Base-by-base conservation (phyloP, 2,888 invertebrate genomes). In the Piscicola geometra region DNA sequence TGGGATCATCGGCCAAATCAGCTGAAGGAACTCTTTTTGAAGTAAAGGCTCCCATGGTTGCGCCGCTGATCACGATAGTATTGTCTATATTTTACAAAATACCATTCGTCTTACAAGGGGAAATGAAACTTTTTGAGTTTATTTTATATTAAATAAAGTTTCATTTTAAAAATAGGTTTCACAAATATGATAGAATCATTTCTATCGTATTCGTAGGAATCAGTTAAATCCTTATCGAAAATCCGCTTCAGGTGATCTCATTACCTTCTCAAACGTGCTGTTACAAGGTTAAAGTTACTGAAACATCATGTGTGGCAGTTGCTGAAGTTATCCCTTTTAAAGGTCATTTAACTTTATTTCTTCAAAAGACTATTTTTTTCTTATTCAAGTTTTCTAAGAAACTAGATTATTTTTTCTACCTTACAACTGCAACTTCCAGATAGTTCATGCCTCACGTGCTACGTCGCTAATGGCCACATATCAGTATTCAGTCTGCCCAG, bases 401-500 rank as follows among this genome's bases (percentile, higher is more conserved):
- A n/a, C n/a, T n/a, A n/a, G n/a, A n/a, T n/a, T n/a, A n/a, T n/a
- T n/a, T n/a, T n/a, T n/a, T n/a, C n/a, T n/a, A n/a, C n/a, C n/a
- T n/a, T n/a, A n/a, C n/a, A n/a, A n/a, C n/a, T n/a, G n/a, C n/a
- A n/a, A n/a, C n/a, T n/a, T 88, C 25, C 89, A 95, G 95, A 95
- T 87, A 93, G 93, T 86, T 93, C 94, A 82, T 96, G 95, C 87
- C 89, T 97, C 84, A 91, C 93, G 81, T 93, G 93, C 87, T 97
- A 96, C 88, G 89, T 94, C 83, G 94, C 95, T 79, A 95, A 92
- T 87, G 96, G 97, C 76, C 94, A 94, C 87, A 88, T 99, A 84
- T 90, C 91, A 84, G 92, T 94, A 79, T 93, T 94, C 88, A 95
- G 94, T 88, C 89, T 99, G 86, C 99, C 99, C 78, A 95, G 95